phyloP scores from a whole-genome alignment of 1,140 invertebrate species.

The Temnothorax longispinosus region DNA sequence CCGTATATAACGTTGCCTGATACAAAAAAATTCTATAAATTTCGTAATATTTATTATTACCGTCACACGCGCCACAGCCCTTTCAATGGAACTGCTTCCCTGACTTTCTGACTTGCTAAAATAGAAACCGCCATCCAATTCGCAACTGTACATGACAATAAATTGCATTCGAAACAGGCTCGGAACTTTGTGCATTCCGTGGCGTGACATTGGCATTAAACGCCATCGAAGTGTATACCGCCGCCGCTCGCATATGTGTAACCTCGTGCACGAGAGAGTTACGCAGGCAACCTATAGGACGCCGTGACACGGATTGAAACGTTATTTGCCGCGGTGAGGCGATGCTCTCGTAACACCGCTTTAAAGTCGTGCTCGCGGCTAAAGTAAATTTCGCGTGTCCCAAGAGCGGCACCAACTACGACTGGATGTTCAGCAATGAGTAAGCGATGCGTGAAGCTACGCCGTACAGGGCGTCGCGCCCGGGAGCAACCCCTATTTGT shows the following conservation, averaged over 20 bases:
- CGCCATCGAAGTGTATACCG: conserved; percentile 9
- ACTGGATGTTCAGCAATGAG: conserved; percentile 74
- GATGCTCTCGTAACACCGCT: conserved; percentile 40
- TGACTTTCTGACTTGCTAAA: neutral
- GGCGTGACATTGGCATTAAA: conserved; percentile 61
- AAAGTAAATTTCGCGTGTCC: conserved; percentile 80
- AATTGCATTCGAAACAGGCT: conserved; percentile 22
- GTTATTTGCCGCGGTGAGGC: conserved; percentile 55
- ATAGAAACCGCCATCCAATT: conserved; percentile 20
- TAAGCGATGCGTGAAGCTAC: conserved; percentile 77
- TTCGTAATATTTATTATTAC: neutral
- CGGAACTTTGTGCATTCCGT: conserved; percentile 11
- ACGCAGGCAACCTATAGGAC: neutral
- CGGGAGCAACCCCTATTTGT: conserved; percentile 76
- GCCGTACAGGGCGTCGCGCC: conserved; percentile 65
- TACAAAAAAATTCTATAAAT: neutral
- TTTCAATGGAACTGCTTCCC: neutral
- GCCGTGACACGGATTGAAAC: conserved; percentile 57
- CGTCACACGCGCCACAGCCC: no score
- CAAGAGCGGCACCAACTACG: conserved; percentile 72
- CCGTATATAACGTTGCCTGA: neutral
- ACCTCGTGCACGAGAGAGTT: neutral
- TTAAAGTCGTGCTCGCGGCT: conserved; percentile 72
- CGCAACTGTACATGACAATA: conserved; percentile 6
- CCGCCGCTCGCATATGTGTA: neutral